Evolutionary conservation across 2,113 vertebrate species (phyloP).

Genomic region (Orthonyx spaldingii): DNA sequence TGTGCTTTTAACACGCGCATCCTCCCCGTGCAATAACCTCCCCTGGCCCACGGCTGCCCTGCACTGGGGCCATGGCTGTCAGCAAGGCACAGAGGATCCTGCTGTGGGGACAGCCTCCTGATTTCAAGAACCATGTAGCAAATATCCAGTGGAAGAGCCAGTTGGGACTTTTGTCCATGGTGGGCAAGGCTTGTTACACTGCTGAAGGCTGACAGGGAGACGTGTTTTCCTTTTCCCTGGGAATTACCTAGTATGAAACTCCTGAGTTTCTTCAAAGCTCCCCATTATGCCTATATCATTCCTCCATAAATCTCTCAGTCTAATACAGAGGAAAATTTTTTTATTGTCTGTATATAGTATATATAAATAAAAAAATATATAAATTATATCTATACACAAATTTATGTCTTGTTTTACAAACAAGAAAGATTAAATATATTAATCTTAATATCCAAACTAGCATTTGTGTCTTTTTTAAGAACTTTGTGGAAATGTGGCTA

Average conservation of each 20-base stretch:
- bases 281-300: conserved; percentile 6
- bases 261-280: conserved; percentile 1
- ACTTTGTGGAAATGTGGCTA: not conserved
- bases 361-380: conserved; percentile 51
- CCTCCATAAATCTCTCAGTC: conserved; percentile 20
- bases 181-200: not conserved
- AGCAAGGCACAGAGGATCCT: not conserved
- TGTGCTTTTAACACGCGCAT: conserved; percentile 17
- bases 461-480: conserved; percentile 15
- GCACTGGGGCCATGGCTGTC: not conserved
- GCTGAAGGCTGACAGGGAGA: conserved; percentile 4
- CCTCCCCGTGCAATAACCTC: conserved; percentile 42
- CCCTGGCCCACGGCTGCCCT: not conserved
- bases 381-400: conserved; percentile 60
- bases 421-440: conserved; percentile 69
- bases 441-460: conserved; percentile 56
- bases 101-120: conserved; percentile 27
- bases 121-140: conserved; percentile 53
- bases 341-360: conserved; percentile 64
- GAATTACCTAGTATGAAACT: not conserved
- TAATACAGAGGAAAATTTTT: conserved; percentile 49
- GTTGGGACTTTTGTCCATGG: not conserved
- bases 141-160: conserved; percentile 16
- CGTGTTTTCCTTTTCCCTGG: not conserved
- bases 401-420: conserved; percentile 71